These are phyloP conservation scores for Aphis craccivora DNA, from an alignment of 1,140 invertebrate species.

Conservation along the genomic window DNA sequence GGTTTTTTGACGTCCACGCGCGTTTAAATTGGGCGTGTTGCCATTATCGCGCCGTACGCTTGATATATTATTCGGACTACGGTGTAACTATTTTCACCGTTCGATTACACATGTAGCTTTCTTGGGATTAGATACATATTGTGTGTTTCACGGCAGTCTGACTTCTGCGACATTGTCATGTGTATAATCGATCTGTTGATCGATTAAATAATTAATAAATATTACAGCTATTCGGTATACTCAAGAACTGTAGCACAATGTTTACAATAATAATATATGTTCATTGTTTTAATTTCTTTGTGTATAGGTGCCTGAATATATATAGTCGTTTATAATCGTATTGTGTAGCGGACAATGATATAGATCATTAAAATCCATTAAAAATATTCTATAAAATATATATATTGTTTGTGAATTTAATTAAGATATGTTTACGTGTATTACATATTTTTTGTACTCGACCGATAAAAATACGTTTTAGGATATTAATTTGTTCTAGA, in stretches of 20 bases:
- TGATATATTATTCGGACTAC: neutral
- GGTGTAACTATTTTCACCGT: neutral
- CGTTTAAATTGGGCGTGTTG: neutral
- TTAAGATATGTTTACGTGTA: neutral
- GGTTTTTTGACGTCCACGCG: neutral
- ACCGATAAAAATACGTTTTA: neutral
- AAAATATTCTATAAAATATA: neutral
- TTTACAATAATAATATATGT: neutral
- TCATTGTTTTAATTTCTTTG: neutral
- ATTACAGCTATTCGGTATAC: neutral
- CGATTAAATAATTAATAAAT: neutral
- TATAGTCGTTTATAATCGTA: neutral
- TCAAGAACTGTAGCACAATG: neutral
- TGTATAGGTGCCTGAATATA: neutral
- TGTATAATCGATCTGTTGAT: neutral
- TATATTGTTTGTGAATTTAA: neutral
- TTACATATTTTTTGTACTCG: neutral
- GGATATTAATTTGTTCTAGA: neutral
- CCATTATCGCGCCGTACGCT: neutral
- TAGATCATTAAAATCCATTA: neutral
- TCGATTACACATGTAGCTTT: neutral
- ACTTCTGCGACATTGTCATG: neutral
- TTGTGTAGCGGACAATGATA: neutral
- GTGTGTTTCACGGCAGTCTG: neutral
- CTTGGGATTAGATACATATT: neutral